Percentiles rank a stretch among this genome's conserved stretches.
phyloP scores from a whole-genome alignment of 2,113 vertebrate species.

The Crotalus horridus region DNA sequence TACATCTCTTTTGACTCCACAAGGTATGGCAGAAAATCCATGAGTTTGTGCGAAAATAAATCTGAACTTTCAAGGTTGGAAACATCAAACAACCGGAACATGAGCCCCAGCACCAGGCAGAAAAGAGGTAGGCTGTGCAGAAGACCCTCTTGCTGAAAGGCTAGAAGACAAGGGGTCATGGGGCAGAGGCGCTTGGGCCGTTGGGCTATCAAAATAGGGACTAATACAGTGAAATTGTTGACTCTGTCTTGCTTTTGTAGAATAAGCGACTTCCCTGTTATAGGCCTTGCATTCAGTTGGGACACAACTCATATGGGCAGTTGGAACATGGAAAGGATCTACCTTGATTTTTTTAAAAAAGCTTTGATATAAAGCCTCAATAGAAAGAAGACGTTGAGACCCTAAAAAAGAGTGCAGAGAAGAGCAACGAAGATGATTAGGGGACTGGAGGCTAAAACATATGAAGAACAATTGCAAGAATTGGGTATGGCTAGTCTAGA shows the following conservation, averaged over 20 bases:
- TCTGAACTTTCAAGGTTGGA: conserved; percentile 82
- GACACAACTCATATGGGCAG: too few species aligned
- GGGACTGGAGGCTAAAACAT: not conserved
- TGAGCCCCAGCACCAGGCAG: conserved; percentile 78
- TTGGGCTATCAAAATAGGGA: not conserved
- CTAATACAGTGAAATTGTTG: too few species aligned
- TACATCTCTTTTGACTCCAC: conserved; percentile 38
- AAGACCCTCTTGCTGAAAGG: not conserved
- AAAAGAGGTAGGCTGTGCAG: conserved; percentile 76
- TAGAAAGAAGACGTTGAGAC: not conserved
- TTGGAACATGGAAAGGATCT: not conserved
- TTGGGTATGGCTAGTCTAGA: too few species aligned
- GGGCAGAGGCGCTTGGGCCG: too few species aligned
- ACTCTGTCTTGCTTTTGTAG: not conserved
- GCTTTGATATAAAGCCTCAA: not conserved
- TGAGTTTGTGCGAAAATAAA: conserved; percentile 72
- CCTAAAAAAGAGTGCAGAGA: not conserved
- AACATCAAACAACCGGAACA: conserved; percentile 73
- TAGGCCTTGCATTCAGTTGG: not conserved
- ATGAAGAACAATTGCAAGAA: too few species aligned
- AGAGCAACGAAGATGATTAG: not conserved
- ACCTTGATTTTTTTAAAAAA: too few species aligned
- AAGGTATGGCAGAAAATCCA: conserved; percentile 79
- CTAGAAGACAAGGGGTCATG: not conserved
- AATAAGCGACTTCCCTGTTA: not conserved